Base-by-base conservation (phyloP, 2,888 invertebrate genomes). In the Ditylenchus weischeri region DNA sequence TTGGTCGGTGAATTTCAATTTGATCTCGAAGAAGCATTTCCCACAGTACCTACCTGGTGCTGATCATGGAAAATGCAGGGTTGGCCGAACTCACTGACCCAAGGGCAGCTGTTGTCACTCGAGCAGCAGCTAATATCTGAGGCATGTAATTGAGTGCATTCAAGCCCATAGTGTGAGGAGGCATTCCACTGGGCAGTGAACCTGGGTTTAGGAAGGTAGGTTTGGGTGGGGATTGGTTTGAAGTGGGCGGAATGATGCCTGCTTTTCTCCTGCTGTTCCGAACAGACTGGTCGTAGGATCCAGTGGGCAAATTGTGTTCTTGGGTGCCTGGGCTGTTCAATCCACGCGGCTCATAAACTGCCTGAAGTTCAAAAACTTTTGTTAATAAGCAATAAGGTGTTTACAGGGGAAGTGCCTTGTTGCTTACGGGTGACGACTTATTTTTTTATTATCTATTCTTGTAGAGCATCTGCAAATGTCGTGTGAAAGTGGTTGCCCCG, bases 71-170 rank as follows among this genome's bases (percentile, higher is more conserved):
- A 47, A 62, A 62, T 13, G 21, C 35, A 2, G 23, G 19, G 49
- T 43, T 47, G 8, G 11, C 47, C 35, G 60, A 21, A 13, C n/a
- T 60, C 51, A 35, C 21, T 29, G 60, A 60, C 10, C 59, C 59
- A 35, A 59, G 13, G 1, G 62, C 51, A 13, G 50, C 62, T 15
- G 21, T 50, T 6, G 62, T 47, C 11, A 63, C 59, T 23, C 54
- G 48, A 11, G 65, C 70, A 1, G 75, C 71, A 23, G 75, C 75
- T 23, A 78, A 66, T 58, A 78, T 76, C 69, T 79, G 78, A 6
- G 78, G 78, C 68, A 78, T 71, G 66, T 79, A 79, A 50, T 73
- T 73, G 58, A 74, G 66, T 36, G 60, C 47, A 59, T 59, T 59
- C 23, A 47, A 13, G 60, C 43, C 15, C 60, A 35, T 59, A 2